Evolutionary conservation across 53 echinoderm and acorn worm genomes (phyloP).

Genomic region (Antedon mediterranea): DNA sequence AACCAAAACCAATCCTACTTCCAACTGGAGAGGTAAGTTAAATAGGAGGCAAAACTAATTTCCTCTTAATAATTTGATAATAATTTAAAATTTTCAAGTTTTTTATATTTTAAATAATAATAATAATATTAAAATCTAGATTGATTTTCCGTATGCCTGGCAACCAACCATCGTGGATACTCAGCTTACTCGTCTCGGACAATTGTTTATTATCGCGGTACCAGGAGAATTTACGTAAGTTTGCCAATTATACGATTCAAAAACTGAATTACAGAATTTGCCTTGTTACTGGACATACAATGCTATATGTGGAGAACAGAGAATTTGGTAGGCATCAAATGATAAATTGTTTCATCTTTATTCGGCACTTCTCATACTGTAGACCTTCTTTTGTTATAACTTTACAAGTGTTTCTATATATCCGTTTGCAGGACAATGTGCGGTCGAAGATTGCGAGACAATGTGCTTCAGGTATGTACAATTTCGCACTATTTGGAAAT

Average conservation of each 20-base stretch:
- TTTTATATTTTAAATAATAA: too few species aligned
- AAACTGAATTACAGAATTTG: too few species aligned
- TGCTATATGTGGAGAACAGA: too few species aligned
- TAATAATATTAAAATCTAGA: slow-evolving; percentile 18
- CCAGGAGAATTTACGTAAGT: slow-evolving; percentile 95
- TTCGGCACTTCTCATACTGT: too few species aligned
- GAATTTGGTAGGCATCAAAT: too few species aligned
- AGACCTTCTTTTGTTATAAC: too few species aligned
- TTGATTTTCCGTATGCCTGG: slow-evolving; percentile 68
- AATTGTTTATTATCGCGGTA: slow-evolving; percentile 58
- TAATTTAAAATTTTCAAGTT: too few species aligned
- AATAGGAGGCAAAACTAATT: too few species aligned
- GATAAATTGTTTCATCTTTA: too few species aligned
- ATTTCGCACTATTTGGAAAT: too few species aligned
- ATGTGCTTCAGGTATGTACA: slow-evolving; percentile 19
- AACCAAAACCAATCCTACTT: slow-evolving; percentile 75
- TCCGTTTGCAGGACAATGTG: slow-evolving; percentile 64
- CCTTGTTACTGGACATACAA: too few species aligned
- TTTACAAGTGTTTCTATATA: not conserved
- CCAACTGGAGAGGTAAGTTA: slow-evolving; percentile 88
- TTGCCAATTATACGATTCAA: not conserved
- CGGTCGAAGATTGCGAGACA: slow-evolving; percentile 57
- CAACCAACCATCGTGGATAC: slow-evolving; percentile 81
- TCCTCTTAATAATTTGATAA: too few species aligned
- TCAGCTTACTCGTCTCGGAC: slow-evolving; percentile 69